Base-by-base conservation (phyloP, 30 jellyfish, hydroid and myxozoan genomes). In the Chironex yamaguchii region DNA sequence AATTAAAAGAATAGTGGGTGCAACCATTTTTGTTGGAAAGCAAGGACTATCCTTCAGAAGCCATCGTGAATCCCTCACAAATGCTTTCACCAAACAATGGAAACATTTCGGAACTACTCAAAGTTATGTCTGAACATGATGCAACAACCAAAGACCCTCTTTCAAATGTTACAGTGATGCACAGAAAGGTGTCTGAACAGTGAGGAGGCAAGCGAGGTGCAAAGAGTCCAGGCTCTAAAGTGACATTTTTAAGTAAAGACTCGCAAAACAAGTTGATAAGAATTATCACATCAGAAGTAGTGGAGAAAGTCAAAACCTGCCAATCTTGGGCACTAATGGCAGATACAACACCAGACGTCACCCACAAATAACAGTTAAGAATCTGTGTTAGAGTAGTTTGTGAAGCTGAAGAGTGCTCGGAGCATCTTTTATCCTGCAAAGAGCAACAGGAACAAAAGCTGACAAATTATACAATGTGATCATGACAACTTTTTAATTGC, bases 281-380 rank as follows among this genome's bases (percentile, higher is more conserved):
- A 34, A 80, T 80, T 36, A 35, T 65, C 71, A 66, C 83, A 29
- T 34, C 72, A 62, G 73, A 80, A 36, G 74, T 65, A 63, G 91
- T 34, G 68, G 9, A 66, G 71, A 34, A 0, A 49, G 26, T 80
- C 62, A 25, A 80, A 65, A 50, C 33, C 82, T 34, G 91, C 74
- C 48, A 63, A 34, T 25, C 91, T 34, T 80, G 91, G 91, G 91
- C 91, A 52, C 67, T 78, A 34, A 78, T 78, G 29, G 82, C 89
- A 75, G 82, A 68, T 35, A 68, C 82, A 29, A 68, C 82, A 12
- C 82, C 82, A 68, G 82, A 72, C 23, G 75, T 72, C 48, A 49
- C 20, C 9, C 71, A 72, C 32, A 9, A 72, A 6, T 71, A 72
- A 21, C 86, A 72, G 86, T 28, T 72, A 72, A 72, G 86, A 29